A percentile compares a stretch with the other conserved stretches of the same genome.
These are phyloP conservation scores for Ptilodon capucinus DNA, from an alignment of 2,888 invertebrate species.

Conservation along the genomic window DNA sequence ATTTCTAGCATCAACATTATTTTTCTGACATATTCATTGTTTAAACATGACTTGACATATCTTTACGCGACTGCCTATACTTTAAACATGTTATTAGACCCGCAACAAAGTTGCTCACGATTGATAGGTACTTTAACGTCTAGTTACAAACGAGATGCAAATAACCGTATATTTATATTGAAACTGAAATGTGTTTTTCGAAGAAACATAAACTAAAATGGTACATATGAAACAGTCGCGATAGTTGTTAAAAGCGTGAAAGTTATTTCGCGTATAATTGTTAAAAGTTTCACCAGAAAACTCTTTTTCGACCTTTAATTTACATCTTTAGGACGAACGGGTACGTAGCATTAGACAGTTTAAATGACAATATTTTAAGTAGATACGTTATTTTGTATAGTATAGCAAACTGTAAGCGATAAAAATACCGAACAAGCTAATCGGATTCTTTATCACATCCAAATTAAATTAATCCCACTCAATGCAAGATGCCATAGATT, in stretches of 20 bases:
- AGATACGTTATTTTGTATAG: too few relatives aligned
- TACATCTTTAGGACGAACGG: neutral
- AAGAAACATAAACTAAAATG: slow-evolving; percentile 12
- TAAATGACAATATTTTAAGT: too few relatives aligned
- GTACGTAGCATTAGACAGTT: too few relatives aligned
- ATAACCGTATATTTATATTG: slow-evolving; percentile 36
- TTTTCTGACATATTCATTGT: too few relatives aligned
- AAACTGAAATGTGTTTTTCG: slow-evolving; percentile 17
- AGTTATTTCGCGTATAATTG: neutral
- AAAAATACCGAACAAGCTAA: too few relatives aligned
- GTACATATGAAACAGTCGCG: neutral
- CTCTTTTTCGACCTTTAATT: neutral
- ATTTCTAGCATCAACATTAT: too few relatives aligned
- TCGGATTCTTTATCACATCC: too few relatives aligned
- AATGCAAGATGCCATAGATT: too few relatives aligned
- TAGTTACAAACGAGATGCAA: slow-evolving; percentile 41
- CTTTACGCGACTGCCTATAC: neutral
- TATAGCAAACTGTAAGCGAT: too few relatives aligned
- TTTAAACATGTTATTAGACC: slow-evolving; percentile 8
- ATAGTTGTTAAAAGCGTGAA: neutral
- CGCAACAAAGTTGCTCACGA: slow-evolving; percentile 37
- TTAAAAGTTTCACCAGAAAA: neutral
- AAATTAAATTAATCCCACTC: too few relatives aligned
- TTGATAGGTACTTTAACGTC: slow-evolving; percentile 39
- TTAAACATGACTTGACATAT: too few relatives aligned